These are phyloP conservation scores for Aquatica leii DNA, from an alignment of 2,888 invertebrate genomes.

Conservation along the genomic window DNA sequence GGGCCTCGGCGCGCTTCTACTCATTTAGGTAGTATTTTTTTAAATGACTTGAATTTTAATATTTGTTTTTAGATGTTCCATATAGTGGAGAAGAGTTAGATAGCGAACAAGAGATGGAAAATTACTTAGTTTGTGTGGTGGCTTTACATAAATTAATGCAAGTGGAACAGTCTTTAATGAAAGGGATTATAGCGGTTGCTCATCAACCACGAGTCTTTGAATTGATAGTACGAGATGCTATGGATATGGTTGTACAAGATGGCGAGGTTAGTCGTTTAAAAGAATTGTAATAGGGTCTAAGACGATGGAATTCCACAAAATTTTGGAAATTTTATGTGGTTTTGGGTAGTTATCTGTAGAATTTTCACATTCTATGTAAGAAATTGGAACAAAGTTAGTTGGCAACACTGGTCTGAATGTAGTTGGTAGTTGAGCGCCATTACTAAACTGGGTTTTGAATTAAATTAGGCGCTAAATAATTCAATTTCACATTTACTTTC, in stretches of 20 bases:
- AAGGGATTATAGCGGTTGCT: conserved; percentile 82
- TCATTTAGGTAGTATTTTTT: conserved; percentile 46
- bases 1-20: conserved; percentile 69
- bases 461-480: not conserved
- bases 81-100: conserved; percentile 66
- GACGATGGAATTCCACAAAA: too few species aligned
- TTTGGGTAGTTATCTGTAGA: too few species aligned
- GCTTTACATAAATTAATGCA: conserved; percentile 87
- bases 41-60: not conserved
- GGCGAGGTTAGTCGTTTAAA: conserved; percentile 77
- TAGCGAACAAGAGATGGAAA: conserved; percentile 84
- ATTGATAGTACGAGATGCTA: conserved; percentile 81
- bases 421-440: too few species aligned
- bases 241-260: conserved; percentile 85
- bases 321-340: too few species aligned
- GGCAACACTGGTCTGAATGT: too few species aligned
- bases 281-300: too few species aligned
- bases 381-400: too few species aligned
- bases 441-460: too few species aligned
- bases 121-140: conserved; percentile 82
- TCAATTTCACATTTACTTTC: conserved; percentile 41
- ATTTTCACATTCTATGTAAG: too few species aligned
- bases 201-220: conserved; percentile 86
- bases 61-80: conserved; percentile 51
- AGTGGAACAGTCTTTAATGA: conserved; percentile 83